Conservation (phyloP, 2,888 invertebrate species). For the Ashinkailepas kermadecensis region DNA sequence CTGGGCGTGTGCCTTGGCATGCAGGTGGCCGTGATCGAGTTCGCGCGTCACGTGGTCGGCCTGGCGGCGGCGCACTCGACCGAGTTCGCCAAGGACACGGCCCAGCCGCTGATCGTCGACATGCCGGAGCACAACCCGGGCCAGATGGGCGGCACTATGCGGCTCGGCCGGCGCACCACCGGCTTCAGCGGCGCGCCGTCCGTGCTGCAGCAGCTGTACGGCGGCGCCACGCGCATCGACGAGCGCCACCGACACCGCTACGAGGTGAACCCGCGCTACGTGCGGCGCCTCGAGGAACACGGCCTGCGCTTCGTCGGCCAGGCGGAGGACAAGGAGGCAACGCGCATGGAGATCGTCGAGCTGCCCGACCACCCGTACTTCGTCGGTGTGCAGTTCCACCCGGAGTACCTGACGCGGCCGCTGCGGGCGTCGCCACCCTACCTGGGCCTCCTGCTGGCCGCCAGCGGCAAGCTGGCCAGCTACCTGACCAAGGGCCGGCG, state of each 20-base stretch:
- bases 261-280: conserved; percentile 89
- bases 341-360: conserved; percentile 88
- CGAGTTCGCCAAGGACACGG: conserved; percentile 67
- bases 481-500: conserved; percentile 33
- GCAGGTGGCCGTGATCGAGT: conserved; percentile 94
- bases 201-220: conserved; percentile 58
- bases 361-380: conserved; percentile 81
- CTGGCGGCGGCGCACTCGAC: conserved; percentile 73
- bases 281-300: conserved; percentile 63
- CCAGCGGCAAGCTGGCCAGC: conserved; percentile 64
- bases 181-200: conserved; percentile 54
- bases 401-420: conserved; percentile 90
- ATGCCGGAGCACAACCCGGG: conserved; percentile 98
- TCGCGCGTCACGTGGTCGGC: conserved; percentile 55
- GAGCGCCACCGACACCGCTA: conserved; percentile 96
- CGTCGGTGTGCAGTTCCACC: conserved; percentile 94
- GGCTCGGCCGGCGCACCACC: conserved; percentile 87
- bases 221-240: conserved; percentile 66
- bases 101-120: conserved; percentile 80
- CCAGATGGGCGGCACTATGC: conserved; percentile 94
- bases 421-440: conserved; percentile 90
- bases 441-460: conserved; percentile 84
- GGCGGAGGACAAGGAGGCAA: conserved; percentile 37
- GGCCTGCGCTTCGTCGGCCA: conserved; percentile 80
- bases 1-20: conserved; percentile 96